Conservation (phyloP, 2,797 vertebrate genomes). For the Arnoldichthys spilopterus region DNA sequence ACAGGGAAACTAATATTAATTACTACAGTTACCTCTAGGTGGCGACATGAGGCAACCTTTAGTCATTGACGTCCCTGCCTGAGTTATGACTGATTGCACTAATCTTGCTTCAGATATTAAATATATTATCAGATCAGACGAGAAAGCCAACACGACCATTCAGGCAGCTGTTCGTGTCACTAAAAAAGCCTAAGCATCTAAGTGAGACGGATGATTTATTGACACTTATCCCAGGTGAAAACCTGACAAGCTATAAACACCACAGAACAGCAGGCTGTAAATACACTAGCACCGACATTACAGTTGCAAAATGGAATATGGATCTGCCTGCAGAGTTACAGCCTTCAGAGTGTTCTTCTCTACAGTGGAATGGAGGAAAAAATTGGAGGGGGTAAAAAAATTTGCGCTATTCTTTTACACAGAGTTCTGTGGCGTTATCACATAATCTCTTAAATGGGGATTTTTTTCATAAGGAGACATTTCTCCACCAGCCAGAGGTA, state of each 20-base stretch:
- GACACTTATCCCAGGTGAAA: background rate
- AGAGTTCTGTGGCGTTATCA: background rate
- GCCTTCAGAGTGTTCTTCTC: background rate
- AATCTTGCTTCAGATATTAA: background rate
- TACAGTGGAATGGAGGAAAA: background rate
- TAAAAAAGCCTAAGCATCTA: background rate
- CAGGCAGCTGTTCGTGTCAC: background rate
- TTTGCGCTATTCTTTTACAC: background rate
- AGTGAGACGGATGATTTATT: background rate
- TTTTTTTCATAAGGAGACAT: background rate
- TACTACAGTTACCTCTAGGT: constrained; percentile 23
- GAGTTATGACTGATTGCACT: background rate
- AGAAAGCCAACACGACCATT: background rate
- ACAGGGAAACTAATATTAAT: too few species aligned
- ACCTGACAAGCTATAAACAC: background rate
- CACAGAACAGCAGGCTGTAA: background rate
- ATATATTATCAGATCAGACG: background rate
- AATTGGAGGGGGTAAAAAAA: background rate
- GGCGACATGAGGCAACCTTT: constrained; percentile 9
- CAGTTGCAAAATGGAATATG: background rate
- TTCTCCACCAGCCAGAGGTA: background rate
- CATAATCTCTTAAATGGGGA: background rate
- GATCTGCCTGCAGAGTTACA: background rate
- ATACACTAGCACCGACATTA: background rate
- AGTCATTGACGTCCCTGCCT: background rate